phyloP scores from a whole-genome alignment of 1,140 invertebrate species.

The Dendrolimus kikuchii region DNA sequence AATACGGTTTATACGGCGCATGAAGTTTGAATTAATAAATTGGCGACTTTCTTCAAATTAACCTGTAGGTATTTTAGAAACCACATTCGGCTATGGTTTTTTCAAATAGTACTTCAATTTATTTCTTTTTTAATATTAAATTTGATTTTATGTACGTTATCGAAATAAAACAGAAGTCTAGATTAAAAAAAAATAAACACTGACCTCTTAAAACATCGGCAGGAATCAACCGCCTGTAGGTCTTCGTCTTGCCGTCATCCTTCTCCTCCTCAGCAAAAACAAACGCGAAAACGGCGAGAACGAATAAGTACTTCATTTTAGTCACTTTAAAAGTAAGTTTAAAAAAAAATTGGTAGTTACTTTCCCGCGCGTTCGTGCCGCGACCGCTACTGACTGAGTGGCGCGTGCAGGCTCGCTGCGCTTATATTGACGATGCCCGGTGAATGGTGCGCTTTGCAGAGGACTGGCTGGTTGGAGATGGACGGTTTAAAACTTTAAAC shows the following conservation, averaged over 20 bases:
- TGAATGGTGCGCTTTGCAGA: constrained; percentile 27
- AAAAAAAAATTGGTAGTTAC: constrained; percentile 24
- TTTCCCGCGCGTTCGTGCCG: no score
- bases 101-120: no score
- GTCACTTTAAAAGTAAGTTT: constrained; percentile 46
- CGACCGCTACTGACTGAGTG: constrained; percentile 31
- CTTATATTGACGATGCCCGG: constrained; percentile 33
- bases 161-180: constrained; percentile 2
- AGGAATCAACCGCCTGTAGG: constrained; percentile 85
- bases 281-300: constrained; percentile 72
- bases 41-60: neutral
- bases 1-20: no score
- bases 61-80: neutral
- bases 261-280: constrained; percentile 74
- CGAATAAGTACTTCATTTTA: constrained; percentile 65
- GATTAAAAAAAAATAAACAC: constrained; percentile 21
- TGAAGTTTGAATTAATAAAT: neutral
- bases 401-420: constrained; percentile 20
- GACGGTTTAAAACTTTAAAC: no score
- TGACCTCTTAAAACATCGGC: constrained; percentile 88
- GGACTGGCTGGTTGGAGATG: constrained; percentile 2
- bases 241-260: constrained; percentile 72
- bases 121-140: no score
- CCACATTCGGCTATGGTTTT: no score
- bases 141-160: neutral